Evolutionary conservation across 1,140 invertebrate species (phyloP), one percentile per base, ranked within the genome.

Genomic region (Drosophila dunni): DNA sequence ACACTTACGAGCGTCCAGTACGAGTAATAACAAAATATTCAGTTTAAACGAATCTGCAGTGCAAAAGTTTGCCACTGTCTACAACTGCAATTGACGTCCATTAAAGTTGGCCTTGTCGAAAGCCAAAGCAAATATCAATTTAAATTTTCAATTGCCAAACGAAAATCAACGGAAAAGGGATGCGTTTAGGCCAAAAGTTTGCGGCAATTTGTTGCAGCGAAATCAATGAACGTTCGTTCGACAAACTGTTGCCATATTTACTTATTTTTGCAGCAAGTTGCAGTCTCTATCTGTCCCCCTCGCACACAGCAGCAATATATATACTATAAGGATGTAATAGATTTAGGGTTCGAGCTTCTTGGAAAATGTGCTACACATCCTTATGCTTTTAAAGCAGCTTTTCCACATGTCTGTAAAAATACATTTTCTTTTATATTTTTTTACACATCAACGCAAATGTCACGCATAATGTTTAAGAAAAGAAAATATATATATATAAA

Each of bases 21-120:
- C 62, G 58, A 68, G 75, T 88, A 88, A 79, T 83, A 89, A 79
- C 84, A 89, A 83, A 83, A 89, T 88, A 88, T 83, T 86, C 71
- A 79, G 76, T 89, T 85, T 81, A 85, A 68, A 85, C 75, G 77
- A 80, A 81, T 78, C 80, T 33, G 10, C 5, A 50, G 3, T 20
- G 17, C n/a, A 36, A 53, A 82, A 61, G 83, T 83, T 75, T 69
- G 38, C 34, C 42, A 45, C 61, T 29, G 67, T 17, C 44, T 46
- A 46, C 33, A 20, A 40, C 70, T 81, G 67, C 71, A 79, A 86
- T 86, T 79, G 79, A 77, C 62, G 65, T 57, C 76, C 68, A 88
- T 86, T 86, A 83, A 83, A 83, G 67, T 82, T 83, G 83, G 53
- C n/a, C 50, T 34, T 36, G 24, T 24, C 10, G 9, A 50, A 36